A percentile compares a stretch with the other conserved stretches of the same genome.
Evolutionary conservation across 2,888 invertebrate genomes (phyloP).

Genomic region (Liodrosophila aerea): DNA sequence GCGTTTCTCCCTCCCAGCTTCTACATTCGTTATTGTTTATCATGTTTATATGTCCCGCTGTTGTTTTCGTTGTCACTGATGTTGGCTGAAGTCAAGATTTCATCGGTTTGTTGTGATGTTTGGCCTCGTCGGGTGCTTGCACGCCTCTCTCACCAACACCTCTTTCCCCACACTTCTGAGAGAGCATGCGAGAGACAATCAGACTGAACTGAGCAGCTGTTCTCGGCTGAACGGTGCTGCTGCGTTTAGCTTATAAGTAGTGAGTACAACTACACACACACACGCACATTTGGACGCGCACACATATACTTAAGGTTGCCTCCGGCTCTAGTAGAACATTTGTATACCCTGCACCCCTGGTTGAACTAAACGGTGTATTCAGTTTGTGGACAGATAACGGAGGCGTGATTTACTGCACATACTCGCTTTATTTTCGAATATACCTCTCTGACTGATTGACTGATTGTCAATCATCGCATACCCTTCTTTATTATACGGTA

Average conservation of each 20-base stretch:
- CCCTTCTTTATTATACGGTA: too few species aligned
- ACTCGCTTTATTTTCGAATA: too few species aligned
- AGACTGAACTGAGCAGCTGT: conserved; percentile 20
- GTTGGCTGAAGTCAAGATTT: conserved; percentile 30
- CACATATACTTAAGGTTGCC: neutral
- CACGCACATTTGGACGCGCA: too few species aligned
- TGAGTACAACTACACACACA: too few species aligned
- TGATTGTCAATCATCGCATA: too few species aligned
- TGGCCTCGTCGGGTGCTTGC: conserved; percentile 30
- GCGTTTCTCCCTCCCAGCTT: too few species aligned
- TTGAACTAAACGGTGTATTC: too few species aligned
- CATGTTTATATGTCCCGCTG: conserved; percentile 19
- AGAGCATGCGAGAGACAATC: conserved; percentile 5
- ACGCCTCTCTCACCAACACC: conserved; percentile 17
- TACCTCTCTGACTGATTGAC: too few species aligned
- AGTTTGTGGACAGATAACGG: too few species aligned
- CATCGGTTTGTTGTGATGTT: conserved; percentile 55
- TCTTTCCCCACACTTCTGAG: conserved; percentile 10
- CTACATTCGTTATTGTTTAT: neutral
- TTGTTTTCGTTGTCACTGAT: conserved; percentile 33
- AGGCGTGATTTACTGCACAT: too few species aligned
- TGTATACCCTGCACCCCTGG: too few species aligned
- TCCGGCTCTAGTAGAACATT: neutral
- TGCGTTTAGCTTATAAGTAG: conserved; percentile 15
- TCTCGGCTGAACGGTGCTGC: conserved; percentile 17